A percentile compares a stretch with the other conserved stretches of the same genome.
Conservation (phyloP, 1,140 invertebrate species). For the Schmidtea mediterranea region DNA sequence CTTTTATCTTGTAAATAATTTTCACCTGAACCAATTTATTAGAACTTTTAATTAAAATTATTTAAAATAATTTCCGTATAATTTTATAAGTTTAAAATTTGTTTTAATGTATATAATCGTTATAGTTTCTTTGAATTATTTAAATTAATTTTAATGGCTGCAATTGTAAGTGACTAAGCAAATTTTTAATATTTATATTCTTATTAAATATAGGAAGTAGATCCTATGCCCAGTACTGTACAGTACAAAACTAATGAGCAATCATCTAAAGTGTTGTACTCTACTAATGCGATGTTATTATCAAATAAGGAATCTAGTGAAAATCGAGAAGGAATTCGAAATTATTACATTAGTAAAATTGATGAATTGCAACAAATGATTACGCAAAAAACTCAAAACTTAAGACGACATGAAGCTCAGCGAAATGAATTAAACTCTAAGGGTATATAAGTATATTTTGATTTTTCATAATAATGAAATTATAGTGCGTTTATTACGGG, state of each 20-base stretch:
- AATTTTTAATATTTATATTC: background rate
- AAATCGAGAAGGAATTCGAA: conserved; percentile 46
- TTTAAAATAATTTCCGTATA: too few species aligned
- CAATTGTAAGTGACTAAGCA: background rate
- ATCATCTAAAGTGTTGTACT: background rate
- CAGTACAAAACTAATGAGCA: background rate
- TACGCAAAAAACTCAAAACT: conserved; percentile 84
- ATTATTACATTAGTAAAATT: conserved; percentile 85
- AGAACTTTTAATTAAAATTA: too few species aligned
- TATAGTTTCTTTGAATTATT: too few species aligned
- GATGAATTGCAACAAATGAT: conserved; percentile 80
- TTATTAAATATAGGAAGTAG: background rate
- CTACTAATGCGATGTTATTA: background rate
- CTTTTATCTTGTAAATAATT: too few species aligned
- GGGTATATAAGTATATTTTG: too few species aligned
- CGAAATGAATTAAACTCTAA: conserved; percentile 97
- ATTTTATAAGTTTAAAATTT: too few species aligned
- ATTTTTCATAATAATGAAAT: too few species aligned
- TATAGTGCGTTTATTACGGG: conserved; percentile 81
- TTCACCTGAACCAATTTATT: too few species aligned
- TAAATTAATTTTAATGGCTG: too few species aligned
- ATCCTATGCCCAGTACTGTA: background rate
- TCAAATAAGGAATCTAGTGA: background rate
- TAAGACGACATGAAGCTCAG: conserved; percentile 82
- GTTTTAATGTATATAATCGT: too few species aligned